A percentile compares a stretch with the other conserved stretches of the same genome.
phyloP scores from a whole-genome alignment of 2,797 vertebrate species.

The Nothura maculosa region DNA sequence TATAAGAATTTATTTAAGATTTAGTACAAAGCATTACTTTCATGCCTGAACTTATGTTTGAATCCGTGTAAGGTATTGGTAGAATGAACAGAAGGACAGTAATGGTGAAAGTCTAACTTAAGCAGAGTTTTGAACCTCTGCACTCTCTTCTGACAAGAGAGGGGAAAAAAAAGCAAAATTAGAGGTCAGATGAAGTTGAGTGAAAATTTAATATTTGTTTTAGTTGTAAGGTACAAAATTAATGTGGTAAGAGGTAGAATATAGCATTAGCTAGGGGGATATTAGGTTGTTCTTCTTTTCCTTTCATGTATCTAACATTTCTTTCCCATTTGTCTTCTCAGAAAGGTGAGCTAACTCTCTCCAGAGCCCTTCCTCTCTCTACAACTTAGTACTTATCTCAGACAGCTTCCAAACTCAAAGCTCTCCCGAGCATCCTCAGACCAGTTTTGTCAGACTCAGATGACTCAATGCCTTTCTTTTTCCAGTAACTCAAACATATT shows the following conservation, averaged over 20 bases:
- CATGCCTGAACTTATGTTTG: background rate
- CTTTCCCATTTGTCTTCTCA: background rate
- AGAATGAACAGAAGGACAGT: background rate
- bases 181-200: too few species aligned
- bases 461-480: background rate
- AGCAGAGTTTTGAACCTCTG: background rate
- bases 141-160: background rate
- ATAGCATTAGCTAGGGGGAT: background rate
- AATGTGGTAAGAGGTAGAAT: background rate
- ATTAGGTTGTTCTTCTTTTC: background rate
- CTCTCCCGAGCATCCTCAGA: background rate
- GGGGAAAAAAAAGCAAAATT: background rate
- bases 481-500: background rate
- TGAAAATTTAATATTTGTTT: background rate
- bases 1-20: background rate
- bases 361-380: background rate
- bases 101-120: background rate
- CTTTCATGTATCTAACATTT: background rate
- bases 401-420: background rate
- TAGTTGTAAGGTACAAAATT: background rate
- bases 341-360: background rate
- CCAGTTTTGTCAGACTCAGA: background rate
- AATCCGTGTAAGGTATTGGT: background rate
- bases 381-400: fast-evolving
- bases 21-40: background rate